Conservation (phyloP, 1,140 invertebrate genomes). For the Bombus impatiens region DNA sequence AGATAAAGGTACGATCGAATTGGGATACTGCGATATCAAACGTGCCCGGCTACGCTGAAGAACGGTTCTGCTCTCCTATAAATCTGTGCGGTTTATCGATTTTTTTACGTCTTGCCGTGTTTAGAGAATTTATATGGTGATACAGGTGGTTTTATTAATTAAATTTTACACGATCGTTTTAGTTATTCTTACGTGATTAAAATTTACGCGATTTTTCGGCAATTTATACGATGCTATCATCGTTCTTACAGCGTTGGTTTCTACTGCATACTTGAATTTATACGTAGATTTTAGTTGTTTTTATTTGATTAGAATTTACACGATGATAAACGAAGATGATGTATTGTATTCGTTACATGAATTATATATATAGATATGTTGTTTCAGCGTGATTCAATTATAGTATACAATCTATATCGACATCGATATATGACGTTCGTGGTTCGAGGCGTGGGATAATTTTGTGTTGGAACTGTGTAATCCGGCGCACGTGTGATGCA, state of each 20-base stretch:
- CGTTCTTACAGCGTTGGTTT: neutral
- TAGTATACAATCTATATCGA: no score
- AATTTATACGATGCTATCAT: no score
- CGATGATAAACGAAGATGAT: no score
- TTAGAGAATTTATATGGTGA: neutral
- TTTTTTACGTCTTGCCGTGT: neutral
- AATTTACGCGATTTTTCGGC: no score
- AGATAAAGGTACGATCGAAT: constrained; percentile 77
- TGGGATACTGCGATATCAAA: neutral
- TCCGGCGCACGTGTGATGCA: neutral
- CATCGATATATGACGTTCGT: neutral
- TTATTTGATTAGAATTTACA: neutral
- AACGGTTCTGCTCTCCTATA: no score
- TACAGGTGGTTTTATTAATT: neutral
- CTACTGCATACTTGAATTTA: neutral
- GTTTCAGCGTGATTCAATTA: neutral
- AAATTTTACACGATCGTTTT: neutral
- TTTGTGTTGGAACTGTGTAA: neutral
- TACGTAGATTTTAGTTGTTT: neutral
- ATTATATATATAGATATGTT: no score
- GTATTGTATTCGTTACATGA: no score
- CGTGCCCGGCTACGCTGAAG: no score
- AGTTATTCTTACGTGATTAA: neutral
- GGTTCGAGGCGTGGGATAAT: neutral
- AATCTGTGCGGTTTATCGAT: neutral